phyloP scores from a whole-genome alignment of 1,140 invertebrate species.

The Drosophila yakuba region DNA sequence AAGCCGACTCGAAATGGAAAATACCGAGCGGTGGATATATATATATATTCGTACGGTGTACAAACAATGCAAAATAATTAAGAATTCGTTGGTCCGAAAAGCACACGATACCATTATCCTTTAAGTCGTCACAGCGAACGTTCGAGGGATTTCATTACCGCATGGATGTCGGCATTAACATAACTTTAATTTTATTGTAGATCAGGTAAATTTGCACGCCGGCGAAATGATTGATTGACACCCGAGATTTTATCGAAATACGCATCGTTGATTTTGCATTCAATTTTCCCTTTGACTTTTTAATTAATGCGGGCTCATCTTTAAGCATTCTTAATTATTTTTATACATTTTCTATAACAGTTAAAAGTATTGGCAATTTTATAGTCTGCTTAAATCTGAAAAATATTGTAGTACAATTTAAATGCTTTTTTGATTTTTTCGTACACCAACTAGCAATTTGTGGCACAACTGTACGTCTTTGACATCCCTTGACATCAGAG shows the following conservation, averaged over 20 bases:
- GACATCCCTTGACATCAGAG: conserved; percentile 1
- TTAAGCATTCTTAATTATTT: not conserved
- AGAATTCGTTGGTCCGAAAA: conserved; percentile 37
- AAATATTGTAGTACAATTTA: too few relatives aligned
- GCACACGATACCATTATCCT: conserved; percentile 33
- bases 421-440: not conserved
- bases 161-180: conserved; percentile 32
- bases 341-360: too few relatives aligned
- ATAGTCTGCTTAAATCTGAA: too few relatives aligned
- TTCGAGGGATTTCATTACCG: conserved; percentile 31
- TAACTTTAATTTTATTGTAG: conserved; percentile 37
- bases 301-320: not conserved
- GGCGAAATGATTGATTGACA: conserved; percentile 21
- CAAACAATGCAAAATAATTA: conserved; percentile 63
- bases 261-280: conserved; percentile 2
- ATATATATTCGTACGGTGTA: conserved; percentile 1
- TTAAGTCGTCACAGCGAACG: not conserved
- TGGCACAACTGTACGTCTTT: not conserved
- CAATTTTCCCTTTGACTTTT: conserved; percentile 2
- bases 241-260: conserved; percentile 14
- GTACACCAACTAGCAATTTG: not conserved
- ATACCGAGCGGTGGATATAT: not conserved
- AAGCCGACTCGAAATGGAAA: conserved; percentile 24
- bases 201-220: conserved; percentile 17
- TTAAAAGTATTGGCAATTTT: not conserved